Evolutionary conservation across 2,113 vertebrate genomes (phyloP), one percentile per base, ranked within the genome.

Genomic region (Istiophorus platypterus): DNA sequence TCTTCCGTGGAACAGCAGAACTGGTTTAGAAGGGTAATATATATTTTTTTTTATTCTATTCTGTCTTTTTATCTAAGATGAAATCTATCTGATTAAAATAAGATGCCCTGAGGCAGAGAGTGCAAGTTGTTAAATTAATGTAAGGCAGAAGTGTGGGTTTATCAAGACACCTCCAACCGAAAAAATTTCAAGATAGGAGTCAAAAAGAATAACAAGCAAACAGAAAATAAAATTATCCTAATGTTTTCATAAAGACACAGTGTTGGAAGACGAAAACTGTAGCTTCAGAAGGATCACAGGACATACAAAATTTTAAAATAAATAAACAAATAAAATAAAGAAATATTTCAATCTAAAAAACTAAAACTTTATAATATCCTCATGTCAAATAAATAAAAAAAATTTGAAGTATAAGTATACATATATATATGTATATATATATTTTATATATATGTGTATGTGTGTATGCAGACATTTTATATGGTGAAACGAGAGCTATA

Each of bases 21-120:
- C 8, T 1, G 17, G 68, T 37, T 74, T 73, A 49, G 64, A 59
- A 72, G 63, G 65, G 12, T 24, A 78, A 86, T 1, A 52, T n/a
- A n/a, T n/a, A n/a, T n/a, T n/a, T n/a, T n/a, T n/a, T n/a, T n/a
- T n/a, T 77, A 74, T 85, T 72, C 77, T 3, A 1, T 11, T 71
- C 0, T 9, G 3, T n/a, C n/a, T 78, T 83, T 70, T 61, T 66
- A 69, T 45, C 9, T 7, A 65, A 68, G 71, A 80, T 71, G 57
- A 77, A 77, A 7, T 20, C 41, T 31, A 45, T 82, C 57, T 76
- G 84, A 82, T 85, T 70, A 68, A 80, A 56, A n/a, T 17, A 58
- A 74, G 45, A 69, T 3, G 72, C 72, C 76, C 29, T 11, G 62
- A 80, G 76, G 75, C 72, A 15, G 71, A 51, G 41, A 59, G 62